A percentile compares a stretch with the other conserved stretches of the same genome.
phyloP scores from a whole-genome alignment of 2,797 vertebrate species.

The Labroides dimidiatus region DNA sequence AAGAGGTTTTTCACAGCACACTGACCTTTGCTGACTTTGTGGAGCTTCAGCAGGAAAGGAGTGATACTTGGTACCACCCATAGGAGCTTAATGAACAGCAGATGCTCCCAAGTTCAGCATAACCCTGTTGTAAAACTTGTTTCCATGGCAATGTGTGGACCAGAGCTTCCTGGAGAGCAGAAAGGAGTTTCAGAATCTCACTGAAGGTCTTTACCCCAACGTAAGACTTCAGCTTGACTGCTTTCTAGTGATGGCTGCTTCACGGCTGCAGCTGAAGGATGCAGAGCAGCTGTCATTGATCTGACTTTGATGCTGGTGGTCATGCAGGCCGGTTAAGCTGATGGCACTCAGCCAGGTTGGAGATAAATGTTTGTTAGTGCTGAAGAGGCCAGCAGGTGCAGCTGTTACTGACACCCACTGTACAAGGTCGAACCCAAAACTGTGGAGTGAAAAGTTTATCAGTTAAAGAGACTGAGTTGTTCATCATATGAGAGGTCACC shows the following conservation, averaged over 20 bases:
- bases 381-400: constrained; percentile 20
- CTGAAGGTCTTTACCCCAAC: neutral
- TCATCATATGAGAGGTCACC: neutral
- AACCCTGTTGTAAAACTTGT: neutral
- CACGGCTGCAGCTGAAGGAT: neutral
- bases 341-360: constrained; percentile 23
- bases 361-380: constrained; percentile 32
- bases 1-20: neutral
- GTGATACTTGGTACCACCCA: neutral
- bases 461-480: neutral
- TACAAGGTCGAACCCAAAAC: constrained; percentile 10
- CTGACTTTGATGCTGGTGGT: constrained; percentile 36
- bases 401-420: constrained; percentile 55
- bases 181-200: neutral
- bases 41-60: neutral
- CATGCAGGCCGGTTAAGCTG: constrained; percentile 14
- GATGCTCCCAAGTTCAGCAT: neutral
- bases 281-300: constrained; percentile 32
- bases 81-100: neutral
- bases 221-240: neutral
- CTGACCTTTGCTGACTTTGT: neutral
- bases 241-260: neutral
- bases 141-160: neutral
- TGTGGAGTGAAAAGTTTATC: neutral
- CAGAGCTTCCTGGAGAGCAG: neutral